phyloP scores from a whole-genome alignment of 1,140 invertebrate species.

The Cotesia glomerata region DNA sequence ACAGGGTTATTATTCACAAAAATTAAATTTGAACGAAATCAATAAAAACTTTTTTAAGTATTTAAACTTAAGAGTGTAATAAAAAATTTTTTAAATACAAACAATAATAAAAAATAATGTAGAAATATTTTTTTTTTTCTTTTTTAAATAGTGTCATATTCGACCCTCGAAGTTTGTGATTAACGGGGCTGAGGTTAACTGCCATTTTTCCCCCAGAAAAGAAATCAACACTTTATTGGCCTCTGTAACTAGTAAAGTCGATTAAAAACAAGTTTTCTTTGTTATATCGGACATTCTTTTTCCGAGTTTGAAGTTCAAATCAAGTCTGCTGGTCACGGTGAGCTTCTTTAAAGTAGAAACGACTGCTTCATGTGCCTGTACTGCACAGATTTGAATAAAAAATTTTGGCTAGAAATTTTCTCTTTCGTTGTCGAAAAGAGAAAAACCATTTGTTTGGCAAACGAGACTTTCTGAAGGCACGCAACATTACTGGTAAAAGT shows the following conservation, averaged over 20 bases:
- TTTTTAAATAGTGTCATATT: not conserved
- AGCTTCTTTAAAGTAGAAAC: not conserved
- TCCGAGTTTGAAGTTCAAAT: not conserved
- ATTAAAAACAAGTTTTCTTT: constrained; percentile 55
- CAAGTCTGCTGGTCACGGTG: not conserved
- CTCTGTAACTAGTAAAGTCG: constrained; percentile 62
- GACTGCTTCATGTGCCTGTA: not conserved
- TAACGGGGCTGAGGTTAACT: constrained; percentile 13
- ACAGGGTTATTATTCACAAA: no score
- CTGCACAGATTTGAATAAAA: not conserved
- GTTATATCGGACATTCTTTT: not conserved
- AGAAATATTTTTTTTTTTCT: not conserved
- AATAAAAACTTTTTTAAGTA: no score
- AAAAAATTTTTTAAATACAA: no score
- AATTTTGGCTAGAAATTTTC: not conserved
- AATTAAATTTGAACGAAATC: no score
- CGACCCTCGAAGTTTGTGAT: not conserved
- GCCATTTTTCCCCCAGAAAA: not conserved
- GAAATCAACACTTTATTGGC: constrained; percentile 57
- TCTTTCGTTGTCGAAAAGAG: not conserved
- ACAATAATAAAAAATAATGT: not conserved
- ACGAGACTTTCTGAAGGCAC: no score
- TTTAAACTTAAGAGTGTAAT: no score
- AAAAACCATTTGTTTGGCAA: no score
- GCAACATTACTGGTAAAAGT: no score